phyloP scores from a whole-genome alignment of 2,113 vertebrate genomes.

The Astatoreochromis straeleni region DNA sequence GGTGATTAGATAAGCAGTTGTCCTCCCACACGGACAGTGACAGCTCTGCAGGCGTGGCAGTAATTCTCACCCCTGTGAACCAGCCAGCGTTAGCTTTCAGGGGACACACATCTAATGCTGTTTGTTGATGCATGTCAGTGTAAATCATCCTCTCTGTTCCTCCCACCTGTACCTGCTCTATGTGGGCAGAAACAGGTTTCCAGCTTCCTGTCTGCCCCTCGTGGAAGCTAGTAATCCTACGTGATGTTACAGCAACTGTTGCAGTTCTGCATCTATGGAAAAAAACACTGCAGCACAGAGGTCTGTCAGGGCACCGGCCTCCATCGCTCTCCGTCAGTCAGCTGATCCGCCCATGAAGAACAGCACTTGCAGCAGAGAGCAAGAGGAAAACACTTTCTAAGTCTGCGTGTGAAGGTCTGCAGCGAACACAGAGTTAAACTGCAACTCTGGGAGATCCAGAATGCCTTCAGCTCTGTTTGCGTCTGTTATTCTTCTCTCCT shows the following conservation, averaged over 20 bases:
- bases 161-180: not conserved
- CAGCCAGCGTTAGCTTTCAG: not conserved
- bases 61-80: not conserved
- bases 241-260: not conserved
- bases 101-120: not conserved
- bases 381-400: not conserved
- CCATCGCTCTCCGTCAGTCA: not conserved
- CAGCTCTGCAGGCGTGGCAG: conserved; percentile 29
- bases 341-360: not conserved
- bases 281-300: not conserved
- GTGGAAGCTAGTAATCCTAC: not conserved
- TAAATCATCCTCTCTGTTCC: not conserved
- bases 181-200: accelerated
- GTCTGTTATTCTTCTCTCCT: not conserved
- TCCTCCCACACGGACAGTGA: conserved; percentile 5
- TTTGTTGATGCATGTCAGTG: not conserved
- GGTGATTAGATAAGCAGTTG: not conserved
- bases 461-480: not conserved
- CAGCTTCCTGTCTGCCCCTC: not conserved
- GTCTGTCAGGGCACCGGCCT: not conserved
- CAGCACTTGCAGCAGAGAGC: not conserved
- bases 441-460: not conserved
- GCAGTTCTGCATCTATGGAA: not conserved
- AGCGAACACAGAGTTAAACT: conserved; percentile 3
- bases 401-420: not conserved